These are phyloP conservation scores for Nomada lathburiana DNA, from an alignment of 2,888 invertebrate genomes.

Conservation along the genomic window DNA sequence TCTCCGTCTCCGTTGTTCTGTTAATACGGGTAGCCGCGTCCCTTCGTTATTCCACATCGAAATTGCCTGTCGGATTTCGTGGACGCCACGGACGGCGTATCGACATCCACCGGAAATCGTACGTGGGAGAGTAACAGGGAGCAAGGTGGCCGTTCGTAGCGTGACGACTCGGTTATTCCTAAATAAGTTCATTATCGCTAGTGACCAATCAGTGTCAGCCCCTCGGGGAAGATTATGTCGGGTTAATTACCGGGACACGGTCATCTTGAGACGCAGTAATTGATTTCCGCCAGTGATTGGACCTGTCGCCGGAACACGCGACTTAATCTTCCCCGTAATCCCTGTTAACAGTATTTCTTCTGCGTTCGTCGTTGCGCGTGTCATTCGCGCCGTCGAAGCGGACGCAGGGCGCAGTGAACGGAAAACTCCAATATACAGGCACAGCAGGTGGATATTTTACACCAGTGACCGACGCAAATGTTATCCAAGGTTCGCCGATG, in stretches of 20 bases:
- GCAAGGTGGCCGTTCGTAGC: not conserved
- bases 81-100: conserved; percentile 8
- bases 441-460: too few species aligned
- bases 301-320: conserved; percentile 44
- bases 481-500: too few species aligned
- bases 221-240: conserved; percentile 35
- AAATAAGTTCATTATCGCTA: conserved; percentile 57
- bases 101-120: conserved; percentile 25
- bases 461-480: too few species aligned
- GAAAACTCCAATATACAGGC: too few species aligned
- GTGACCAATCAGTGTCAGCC: conserved; percentile 57
- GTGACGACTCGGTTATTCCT: conserved; percentile 37
- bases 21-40: conserved; percentile 40
- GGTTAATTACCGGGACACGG: conserved; percentile 57
- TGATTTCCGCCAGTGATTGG: conserved; percentile 59
- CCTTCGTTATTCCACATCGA: conserved; percentile 17
- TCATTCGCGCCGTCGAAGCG: not conserved
- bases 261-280: conserved; percentile 43
- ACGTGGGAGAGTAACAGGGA: not conserved
- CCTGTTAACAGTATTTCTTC: conserved; percentile 11
- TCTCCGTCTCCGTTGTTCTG: not conserved
- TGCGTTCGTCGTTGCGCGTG: not conserved
- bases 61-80: conserved; percentile 34
- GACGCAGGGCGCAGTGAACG: too few species aligned
- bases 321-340: conserved; percentile 51